These are phyloP conservation scores for Deilephila elpenor DNA, from an alignment of 2,888 invertebrate species.

Conservation along the genomic window DNA sequence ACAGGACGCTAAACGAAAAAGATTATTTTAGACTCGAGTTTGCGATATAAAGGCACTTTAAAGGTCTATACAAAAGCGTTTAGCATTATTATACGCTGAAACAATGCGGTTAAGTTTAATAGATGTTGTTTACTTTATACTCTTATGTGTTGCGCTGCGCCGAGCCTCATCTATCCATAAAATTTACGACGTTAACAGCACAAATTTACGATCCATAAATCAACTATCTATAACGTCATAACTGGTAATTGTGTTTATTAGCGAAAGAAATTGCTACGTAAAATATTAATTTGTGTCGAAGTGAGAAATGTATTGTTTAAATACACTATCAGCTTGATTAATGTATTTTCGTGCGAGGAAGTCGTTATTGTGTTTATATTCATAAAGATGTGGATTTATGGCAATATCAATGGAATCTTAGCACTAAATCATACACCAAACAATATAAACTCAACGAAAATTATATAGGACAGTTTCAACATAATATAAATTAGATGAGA, in stretches of 20 bases:
- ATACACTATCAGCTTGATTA: constrained; percentile 11
- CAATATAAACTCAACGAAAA: neutral
- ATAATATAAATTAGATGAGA: constrained; percentile 25
- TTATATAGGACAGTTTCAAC: neutral
- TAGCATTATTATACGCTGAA: neutral
- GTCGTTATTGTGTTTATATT: constrained; percentile 7
- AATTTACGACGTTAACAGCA: constrained; percentile 51
- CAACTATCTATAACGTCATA: constrained; percentile 29
- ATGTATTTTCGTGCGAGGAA: constrained; percentile 10
- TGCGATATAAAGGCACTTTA: neutral
- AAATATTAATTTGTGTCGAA: constrained; percentile 30
- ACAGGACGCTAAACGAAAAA: neutral
- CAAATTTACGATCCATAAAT: constrained; percentile 53
- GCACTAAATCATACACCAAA: neutral
- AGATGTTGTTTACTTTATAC: constrained; percentile 28
- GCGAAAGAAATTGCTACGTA: constrained; percentile 29
- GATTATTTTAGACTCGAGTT: neutral
- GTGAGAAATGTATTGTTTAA: neutral
- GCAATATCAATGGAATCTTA: neutral
- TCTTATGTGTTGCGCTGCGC: constrained; percentile 31
- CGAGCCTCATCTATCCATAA: constrained; percentile 45
- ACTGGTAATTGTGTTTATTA: constrained; percentile 29
- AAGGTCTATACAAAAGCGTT: neutral
- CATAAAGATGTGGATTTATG: neutral
- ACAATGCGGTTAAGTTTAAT: neutral